These are phyloP conservation scores for Echeneis naucrates DNA, from an alignment of 2,797 vertebrate genomes.

Conservation along the genomic window DNA sequence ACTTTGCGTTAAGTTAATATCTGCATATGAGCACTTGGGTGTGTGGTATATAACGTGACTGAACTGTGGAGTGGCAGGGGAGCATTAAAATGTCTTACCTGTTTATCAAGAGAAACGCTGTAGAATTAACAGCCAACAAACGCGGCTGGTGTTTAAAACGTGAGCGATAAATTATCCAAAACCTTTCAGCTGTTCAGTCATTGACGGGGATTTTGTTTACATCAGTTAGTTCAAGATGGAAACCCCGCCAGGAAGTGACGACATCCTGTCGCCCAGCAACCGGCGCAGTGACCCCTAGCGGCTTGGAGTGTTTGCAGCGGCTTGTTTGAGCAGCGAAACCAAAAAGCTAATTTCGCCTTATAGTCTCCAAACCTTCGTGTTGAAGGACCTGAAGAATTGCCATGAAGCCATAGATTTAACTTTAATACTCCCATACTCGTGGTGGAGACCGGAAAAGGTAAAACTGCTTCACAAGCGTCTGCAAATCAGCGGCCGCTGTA, in stretches of 20 bases:
- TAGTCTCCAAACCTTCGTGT: no score
- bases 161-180: neutral
- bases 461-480: no score
- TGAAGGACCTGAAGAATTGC: no score
- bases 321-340: neutral
- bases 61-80: neutral
- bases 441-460: no score
- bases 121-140: accelerated
- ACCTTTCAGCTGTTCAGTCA: accelerated
- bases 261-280: accelerated
- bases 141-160: neutral
- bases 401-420: no score
- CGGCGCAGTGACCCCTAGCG: neutral
- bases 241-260: slow-evolving; percentile 67
- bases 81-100: neutral
- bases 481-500: no score
- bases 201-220: slow-evolving; percentile 19
- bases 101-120: neutral
- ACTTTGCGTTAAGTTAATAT: neutral
- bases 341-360: neutral
- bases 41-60: no score
- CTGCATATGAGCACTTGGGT: no score
- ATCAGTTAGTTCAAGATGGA: neutral
- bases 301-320: neutral
- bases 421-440: no score